phyloP scores from a whole-genome alignment of 2,113 vertebrate genomes.

The Sorex araneus region DNA sequence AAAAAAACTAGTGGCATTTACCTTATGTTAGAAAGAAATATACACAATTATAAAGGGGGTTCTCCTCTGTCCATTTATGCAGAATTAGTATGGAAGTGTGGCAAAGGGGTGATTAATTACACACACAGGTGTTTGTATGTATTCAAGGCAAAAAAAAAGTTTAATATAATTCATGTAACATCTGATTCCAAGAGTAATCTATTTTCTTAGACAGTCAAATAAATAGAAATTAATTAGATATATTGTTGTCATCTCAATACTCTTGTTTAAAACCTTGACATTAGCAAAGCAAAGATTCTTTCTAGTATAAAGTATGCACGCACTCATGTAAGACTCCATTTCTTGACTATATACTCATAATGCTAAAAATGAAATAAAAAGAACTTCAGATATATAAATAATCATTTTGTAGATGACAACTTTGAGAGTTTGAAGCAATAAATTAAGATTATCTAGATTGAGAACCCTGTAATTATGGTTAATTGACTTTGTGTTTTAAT shows the following conservation, averaged over 20 bases:
- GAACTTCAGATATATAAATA: slow-evolving; percentile 22
- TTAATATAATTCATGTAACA: slow-evolving; percentile 46
- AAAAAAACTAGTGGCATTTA: slow-evolving; percentile 66
- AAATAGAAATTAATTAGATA: slow-evolving; percentile 60
- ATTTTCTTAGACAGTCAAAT: slow-evolving; percentile 53
- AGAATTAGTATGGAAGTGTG: neutral
- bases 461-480: slow-evolving; percentile 74
- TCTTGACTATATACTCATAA: slow-evolving; percentile 1
- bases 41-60: neutral
- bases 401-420: neutral
- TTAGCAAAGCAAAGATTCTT: slow-evolving; percentile 11
- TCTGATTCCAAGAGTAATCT: slow-evolving; percentile 16
- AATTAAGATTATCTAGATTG: slow-evolving; percentile 77
- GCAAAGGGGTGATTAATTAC: neutral
- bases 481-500: slow-evolving; percentile 83
- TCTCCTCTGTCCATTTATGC: neutral
- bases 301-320: slow-evolving; percentile 31
- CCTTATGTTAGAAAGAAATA: slow-evolving; percentile 77
- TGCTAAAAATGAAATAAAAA: slow-evolving; percentile 37
- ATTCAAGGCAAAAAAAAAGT: neutral
- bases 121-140: neutral
- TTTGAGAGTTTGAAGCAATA: slow-evolving; percentile 83
- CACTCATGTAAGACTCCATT: neutral
- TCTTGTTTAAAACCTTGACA: slow-evolving; percentile 28
- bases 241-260: neutral